phyloP scores from a whole-genome alignment of 2,113 vertebrate genomes.

The Ceuthmochares aereus region DNA sequence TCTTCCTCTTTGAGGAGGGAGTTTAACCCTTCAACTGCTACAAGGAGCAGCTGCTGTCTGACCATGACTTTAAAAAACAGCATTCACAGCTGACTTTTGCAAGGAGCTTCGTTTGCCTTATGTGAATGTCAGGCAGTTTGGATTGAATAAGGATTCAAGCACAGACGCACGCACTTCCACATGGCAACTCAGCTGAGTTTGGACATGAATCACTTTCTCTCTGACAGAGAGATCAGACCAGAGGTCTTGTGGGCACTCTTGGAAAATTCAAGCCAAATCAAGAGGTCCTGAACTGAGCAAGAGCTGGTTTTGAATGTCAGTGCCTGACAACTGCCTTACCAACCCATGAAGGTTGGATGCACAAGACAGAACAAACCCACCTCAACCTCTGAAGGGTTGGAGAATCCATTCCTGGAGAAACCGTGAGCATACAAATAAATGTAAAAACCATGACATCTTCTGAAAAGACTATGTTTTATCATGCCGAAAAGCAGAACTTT shows the following conservation, averaged over 20 bases:
- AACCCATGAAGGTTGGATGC: background rate
- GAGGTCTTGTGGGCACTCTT: background rate
- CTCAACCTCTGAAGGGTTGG: background rate
- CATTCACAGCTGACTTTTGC: background rate
- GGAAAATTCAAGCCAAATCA: background rate
- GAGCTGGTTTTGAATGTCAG: background rate
- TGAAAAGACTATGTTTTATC: background rate
- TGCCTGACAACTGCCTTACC: background rate
- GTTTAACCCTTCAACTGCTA: background rate
- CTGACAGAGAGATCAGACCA: background rate
- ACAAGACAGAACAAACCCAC: background rate
- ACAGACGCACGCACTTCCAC: background rate
- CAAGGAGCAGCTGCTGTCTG: background rate
- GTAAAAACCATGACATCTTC: background rate
- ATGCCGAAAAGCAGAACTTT: background rate
- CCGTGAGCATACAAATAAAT: background rate
- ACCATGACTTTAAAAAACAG: background rate
- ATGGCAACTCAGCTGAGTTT: background rate
- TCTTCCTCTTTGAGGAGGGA: background rate
- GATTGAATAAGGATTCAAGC: background rate
- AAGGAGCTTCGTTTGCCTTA: background rate
- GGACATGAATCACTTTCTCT: rapidly evolving
- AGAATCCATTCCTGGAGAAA: background rate
- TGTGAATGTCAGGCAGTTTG: background rate
- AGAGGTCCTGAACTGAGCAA: background rate